Evolutionary conservation across 2,888 invertebrate genomes (phyloP).

Genomic region (Cyrtodaria siliqua): DNA sequence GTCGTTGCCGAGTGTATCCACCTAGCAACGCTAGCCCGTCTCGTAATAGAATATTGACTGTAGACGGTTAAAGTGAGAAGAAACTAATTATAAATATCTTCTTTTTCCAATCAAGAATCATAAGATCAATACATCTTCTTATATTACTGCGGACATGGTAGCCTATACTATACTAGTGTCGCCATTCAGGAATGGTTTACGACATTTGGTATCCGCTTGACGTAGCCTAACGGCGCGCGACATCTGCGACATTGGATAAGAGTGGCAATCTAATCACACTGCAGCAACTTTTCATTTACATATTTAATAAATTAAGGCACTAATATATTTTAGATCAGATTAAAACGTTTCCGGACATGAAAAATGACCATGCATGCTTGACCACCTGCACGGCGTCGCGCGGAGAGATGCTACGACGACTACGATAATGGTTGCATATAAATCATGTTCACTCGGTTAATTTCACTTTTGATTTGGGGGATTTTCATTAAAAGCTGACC

Average conservation of each 20-base stretch:
- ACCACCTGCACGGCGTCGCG: neutral
- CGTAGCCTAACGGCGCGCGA: neutral
- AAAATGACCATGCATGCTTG: constrained; percentile 4
- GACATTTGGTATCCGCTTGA: neutral
- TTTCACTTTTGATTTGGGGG: neutral
- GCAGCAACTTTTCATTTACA: neutral
- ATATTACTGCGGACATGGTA: no score
- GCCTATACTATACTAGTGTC: no score
- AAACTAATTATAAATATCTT: no score
- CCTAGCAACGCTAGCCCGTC: no score
- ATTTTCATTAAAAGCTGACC: no score
- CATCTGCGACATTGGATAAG: constrained; percentile 2
- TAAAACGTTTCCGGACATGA: neutral
- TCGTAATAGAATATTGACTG: no score
- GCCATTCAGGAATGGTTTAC: no score
- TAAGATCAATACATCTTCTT: no score
- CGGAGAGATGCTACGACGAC: neutral
- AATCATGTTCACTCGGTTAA: neutral
- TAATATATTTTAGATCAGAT: constrained; percentile 12
- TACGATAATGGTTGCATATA: neutral
- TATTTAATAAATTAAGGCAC: constrained; percentile 7
- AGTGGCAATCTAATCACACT: neutral
- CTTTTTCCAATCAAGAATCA: no score
- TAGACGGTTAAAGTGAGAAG: no score
- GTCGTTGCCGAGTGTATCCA: no score